Evolutionary conservation across 2,797 vertebrate genomes (phyloP).

Genomic region (Epinephelus awoara): DNA sequence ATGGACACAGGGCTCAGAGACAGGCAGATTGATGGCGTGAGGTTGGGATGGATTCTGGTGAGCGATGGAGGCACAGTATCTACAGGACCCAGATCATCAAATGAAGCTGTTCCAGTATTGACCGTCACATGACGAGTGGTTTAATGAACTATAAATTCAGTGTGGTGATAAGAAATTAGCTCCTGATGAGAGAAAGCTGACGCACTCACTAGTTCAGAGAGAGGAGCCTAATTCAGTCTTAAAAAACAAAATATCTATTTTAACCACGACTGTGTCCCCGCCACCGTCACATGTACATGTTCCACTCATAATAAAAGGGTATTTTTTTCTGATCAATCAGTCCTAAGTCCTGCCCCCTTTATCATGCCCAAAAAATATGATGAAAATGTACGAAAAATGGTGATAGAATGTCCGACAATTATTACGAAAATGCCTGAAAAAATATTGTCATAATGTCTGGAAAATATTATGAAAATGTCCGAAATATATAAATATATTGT

Average conservation of each 20-base stretch:
- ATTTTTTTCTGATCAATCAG: too few species aligned
- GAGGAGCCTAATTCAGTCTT: background rate
- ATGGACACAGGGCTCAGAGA: slow-evolving; percentile 26
- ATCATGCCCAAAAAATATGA: too few species aligned
- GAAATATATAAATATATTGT: too few species aligned
- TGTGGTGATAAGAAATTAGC: background rate
- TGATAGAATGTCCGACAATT: too few species aligned
- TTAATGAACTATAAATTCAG: slow-evolving; percentile 8
- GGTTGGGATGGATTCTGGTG: slow-evolving; percentile 16
- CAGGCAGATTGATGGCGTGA: slow-evolving; percentile 44
- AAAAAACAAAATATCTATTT: background rate
- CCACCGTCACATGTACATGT: too few species aligned
- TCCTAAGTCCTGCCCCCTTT: too few species aligned
- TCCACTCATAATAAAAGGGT: too few species aligned
- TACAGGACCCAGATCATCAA: slow-evolving; percentile 7
- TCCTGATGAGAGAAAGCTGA: slow-evolving; percentile 16
- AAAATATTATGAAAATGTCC: too few species aligned
- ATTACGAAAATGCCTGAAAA: too few species aligned
- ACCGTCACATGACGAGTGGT: background rate
- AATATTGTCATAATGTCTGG: too few species aligned
- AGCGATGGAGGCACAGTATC: background rate
- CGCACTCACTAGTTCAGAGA: background rate
- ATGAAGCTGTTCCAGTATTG: background rate
- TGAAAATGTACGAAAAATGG: too few species aligned
- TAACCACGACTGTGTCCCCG: background rate